These are phyloP conservation scores for Zaprionus bogoriensis DNA, from an alignment of 2,888 invertebrate genomes.

Conservation along the genomic window DNA sequence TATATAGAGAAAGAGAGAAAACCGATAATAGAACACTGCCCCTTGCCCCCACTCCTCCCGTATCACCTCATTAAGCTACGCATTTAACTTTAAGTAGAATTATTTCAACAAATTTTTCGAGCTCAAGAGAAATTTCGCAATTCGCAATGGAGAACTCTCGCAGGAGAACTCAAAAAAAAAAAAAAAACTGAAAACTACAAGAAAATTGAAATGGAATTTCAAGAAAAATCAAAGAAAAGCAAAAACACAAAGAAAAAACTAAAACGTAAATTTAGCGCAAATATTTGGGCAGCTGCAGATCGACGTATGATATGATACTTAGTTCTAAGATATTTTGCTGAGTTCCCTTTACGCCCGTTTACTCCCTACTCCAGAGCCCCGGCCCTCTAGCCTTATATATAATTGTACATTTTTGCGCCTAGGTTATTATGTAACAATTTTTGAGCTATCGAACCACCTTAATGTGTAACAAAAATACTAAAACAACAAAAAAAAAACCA, in stretches of 20 bases:
- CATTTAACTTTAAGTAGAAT: slow-evolving; percentile 66
- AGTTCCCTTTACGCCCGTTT: slow-evolving; percentile 18
- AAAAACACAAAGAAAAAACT: slow-evolving; percentile 11
- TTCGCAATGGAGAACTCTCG: no score
- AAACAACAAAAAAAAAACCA: slow-evolving; percentile 32
- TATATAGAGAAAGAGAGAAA: neutral
- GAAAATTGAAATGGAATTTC: slow-evolving; percentile 68
- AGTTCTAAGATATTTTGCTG: slow-evolving; percentile 46
- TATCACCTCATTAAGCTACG: slow-evolving; percentile 28
- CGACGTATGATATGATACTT: no score
- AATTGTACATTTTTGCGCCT: slow-evolving; percentile 71
- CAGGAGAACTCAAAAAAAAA: no score
- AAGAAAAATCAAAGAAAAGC: slow-evolving; percentile 23
- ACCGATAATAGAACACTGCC: slow-evolving; percentile 47
- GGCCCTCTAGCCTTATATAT: slow-evolving; percentile 55
- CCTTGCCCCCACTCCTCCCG: neutral
- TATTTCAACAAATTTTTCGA: slow-evolving; percentile 55
- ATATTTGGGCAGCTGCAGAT: slow-evolving; percentile 55
- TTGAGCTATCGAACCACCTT: slow-evolving; percentile 81
- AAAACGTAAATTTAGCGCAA: slow-evolving; percentile 50
- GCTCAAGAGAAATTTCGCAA: no score
- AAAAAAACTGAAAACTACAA: slow-evolving; percentile 23
- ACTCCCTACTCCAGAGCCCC: no score
- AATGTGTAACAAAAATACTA: slow-evolving; percentile 70
- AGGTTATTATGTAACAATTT: slow-evolving; percentile 65